A percentile compares a stretch with the other conserved stretches of the same genome.
These are phyloP conservation scores for Tenthredo amoena DNA, from an alignment of 2,888 invertebrate species.

Conservation along the genomic window DNA sequence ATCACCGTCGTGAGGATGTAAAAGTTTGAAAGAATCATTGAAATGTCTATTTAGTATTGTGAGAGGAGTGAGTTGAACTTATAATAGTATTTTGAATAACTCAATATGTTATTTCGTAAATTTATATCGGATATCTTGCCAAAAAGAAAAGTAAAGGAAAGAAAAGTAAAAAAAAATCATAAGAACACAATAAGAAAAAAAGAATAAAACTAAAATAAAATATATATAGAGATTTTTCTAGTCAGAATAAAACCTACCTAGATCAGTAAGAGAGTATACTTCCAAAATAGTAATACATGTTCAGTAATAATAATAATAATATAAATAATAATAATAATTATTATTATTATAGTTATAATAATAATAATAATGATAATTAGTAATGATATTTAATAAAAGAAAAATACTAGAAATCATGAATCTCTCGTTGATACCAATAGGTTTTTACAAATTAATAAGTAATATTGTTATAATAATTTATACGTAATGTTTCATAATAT, in stretches of 20 bases:
- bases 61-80: background rate
- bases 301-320: conserved; percentile 57
- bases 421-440: conserved; percentile 48
- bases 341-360: conserved; percentile 49
- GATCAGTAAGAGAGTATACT: conserved; percentile 59
- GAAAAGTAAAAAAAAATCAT: background rate
- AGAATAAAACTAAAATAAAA: conserved; percentile 56
- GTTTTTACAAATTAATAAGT: conserved; percentile 49
- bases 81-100: conserved; percentile 26
- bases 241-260: conserved; percentile 67
- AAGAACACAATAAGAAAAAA: conserved; percentile 53
- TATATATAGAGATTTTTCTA: conserved; percentile 69
- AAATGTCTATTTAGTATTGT: background rate
- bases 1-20: background rate
- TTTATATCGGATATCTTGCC: conserved; percentile 73
- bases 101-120: conserved; percentile 70
- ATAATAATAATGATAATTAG: conserved; percentile 51
- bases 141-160: conserved; percentile 62
- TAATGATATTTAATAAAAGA: conserved; percentile 48
- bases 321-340: conserved; percentile 48
- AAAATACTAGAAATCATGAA: conserved; percentile 49
- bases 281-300: conserved; percentile 63
- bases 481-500: conserved; percentile 48
- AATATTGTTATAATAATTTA: conserved; percentile 50
- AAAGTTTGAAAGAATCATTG: background rate